phyloP scores from a whole-genome alignment of 2,888 invertebrate genomes.

The Ganaspis brasiliensis region DNA sequence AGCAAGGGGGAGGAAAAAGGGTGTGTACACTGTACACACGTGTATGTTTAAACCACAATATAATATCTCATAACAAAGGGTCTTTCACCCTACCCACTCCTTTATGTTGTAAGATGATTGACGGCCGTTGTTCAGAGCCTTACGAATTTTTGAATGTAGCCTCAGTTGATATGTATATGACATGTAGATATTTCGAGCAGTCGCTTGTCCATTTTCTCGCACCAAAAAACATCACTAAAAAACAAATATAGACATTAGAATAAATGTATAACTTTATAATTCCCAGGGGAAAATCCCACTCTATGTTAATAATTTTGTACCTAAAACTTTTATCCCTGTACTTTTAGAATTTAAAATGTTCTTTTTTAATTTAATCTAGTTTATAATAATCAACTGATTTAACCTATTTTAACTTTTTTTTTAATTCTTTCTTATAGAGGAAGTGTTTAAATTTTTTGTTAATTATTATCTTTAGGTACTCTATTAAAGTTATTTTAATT shows the following conservation, averaged over 20 bases:
- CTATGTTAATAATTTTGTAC: too few species aligned
- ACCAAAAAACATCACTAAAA: not conserved
- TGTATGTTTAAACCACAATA: constrained; percentile 62
- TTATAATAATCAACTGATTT: too few species aligned
- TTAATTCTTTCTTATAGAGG: too few species aligned
- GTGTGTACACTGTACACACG: constrained; percentile 48
- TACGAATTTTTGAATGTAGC: constrained; percentile 48
- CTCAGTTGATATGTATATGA: constrained; percentile 13
- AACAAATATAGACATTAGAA: constrained; percentile 8
- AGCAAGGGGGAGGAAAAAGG: constrained; percentile 30
- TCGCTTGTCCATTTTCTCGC: constrained; percentile 4
- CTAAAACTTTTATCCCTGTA: too few species aligned
- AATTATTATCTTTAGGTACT: too few species aligned
- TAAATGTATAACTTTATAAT: too few species aligned
- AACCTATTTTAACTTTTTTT: too few species aligned
- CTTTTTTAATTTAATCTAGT: too few species aligned
- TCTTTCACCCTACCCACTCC: constrained; percentile 60
- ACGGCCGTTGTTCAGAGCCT: constrained; percentile 65
- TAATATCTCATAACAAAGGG: constrained; percentile 64
- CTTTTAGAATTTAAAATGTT: too few species aligned
- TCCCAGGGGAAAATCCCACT: too few species aligned
- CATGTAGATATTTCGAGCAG: constrained; percentile 33
- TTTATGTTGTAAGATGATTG: constrained; percentile 64
- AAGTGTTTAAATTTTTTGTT: too few species aligned
- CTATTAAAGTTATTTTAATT: too few species aligned